phyloP scores from a whole-genome alignment of 2,113 vertebrate species.

The Gallinago media region DNA sequence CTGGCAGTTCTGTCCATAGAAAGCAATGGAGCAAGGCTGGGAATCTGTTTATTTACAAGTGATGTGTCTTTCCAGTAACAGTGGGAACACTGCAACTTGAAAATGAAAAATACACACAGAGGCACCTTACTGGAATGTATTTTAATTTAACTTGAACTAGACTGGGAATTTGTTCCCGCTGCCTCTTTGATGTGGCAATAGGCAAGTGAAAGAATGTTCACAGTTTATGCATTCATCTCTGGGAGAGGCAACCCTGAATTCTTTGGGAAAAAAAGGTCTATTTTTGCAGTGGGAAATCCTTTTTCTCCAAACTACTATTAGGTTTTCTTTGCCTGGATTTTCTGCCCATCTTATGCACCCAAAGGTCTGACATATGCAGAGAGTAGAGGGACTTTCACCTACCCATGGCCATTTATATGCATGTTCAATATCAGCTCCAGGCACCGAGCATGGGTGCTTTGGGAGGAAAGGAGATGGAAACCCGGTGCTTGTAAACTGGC shows the following conservation, averaged over 20 bases:
- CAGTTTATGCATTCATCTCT: constrained; percentile 20
- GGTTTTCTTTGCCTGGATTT: not conserved
- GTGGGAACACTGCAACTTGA: constrained; percentile 38
- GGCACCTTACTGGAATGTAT: not conserved
- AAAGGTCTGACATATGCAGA: not conserved
- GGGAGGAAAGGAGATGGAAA: not conserved
- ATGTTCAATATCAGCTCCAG: not conserved
- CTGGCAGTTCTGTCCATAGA: constrained; percentile 18
- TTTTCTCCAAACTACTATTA: not conserved
- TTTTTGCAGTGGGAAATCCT: not conserved
- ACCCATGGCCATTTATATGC: not conserved
- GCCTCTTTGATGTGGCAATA: constrained; percentile 26
- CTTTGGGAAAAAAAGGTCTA: not conserved
- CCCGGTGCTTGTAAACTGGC: not conserved
- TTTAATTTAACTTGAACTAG: not conserved
- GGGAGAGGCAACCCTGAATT: constrained; percentile 15
- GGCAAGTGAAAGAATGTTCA: constrained; percentile 47
- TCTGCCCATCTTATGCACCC: not conserved
- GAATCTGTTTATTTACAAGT: constrained; percentile 27
- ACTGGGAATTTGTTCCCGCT: not conserved
- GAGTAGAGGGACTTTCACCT: not conserved
- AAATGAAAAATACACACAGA: not conserved
- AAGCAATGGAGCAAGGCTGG: not conserved
- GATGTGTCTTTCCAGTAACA: constrained; percentile 55
- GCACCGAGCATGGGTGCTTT: accelerated